A percentile compares a stretch with the other conserved stretches of the same genome.
These are phyloP conservation scores for Melanotus villosus DNA, from an alignment of 2,888 invertebrate species.

Conservation along the genomic window DNA sequence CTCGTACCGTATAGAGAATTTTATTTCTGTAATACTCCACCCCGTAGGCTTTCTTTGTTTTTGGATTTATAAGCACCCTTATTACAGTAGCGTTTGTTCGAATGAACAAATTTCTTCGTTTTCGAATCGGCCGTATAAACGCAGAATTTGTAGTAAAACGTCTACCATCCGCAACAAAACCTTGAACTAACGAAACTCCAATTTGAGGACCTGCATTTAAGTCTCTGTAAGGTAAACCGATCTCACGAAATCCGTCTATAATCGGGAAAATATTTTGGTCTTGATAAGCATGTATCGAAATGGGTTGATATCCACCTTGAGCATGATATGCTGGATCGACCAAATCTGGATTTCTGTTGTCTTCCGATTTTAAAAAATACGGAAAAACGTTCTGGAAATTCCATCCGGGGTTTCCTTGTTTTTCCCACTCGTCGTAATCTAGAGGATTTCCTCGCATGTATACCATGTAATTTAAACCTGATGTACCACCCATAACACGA, in stretches of 20 bases:
- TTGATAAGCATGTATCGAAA: slow-evolving; percentile 73
- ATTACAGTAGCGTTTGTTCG: slow-evolving; percentile 71
- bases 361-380: slow-evolving; percentile 75
- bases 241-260: slow-evolving; percentile 72
- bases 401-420: slow-evolving; percentile 72
- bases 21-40: slow-evolving; percentile 71
- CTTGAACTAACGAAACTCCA: slow-evolving; percentile 75
- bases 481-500: slow-evolving; percentile 74
- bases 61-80: slow-evolving; percentile 73
- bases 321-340: slow-evolving; percentile 71
- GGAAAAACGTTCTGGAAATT: slow-evolving; percentile 73
- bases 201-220: slow-evolving; percentile 64
- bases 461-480: slow-evolving; percentile 73
- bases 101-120: slow-evolving; percentile 71
- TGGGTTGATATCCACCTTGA: slow-evolving; percentile 73
- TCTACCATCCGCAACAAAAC: slow-evolving; percentile 73
- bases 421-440: slow-evolving; percentile 74
- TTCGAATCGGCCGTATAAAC: slow-evolving; percentile 76
- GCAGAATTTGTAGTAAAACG: slow-evolving; percentile 76
- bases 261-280: slow-evolving; percentile 71
- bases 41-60: slow-evolving; percentile 69
- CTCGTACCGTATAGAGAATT: slow-evolving; percentile 67
- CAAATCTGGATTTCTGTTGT: slow-evolving; percentile 70
- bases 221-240: slow-evolving; percentile 71
- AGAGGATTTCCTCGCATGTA: slow-evolving; percentile 70